These are phyloP conservation scores for Discoglossus pictus DNA, from an alignment of 2,797 vertebrate species.

Conservation along the genomic window DNA sequence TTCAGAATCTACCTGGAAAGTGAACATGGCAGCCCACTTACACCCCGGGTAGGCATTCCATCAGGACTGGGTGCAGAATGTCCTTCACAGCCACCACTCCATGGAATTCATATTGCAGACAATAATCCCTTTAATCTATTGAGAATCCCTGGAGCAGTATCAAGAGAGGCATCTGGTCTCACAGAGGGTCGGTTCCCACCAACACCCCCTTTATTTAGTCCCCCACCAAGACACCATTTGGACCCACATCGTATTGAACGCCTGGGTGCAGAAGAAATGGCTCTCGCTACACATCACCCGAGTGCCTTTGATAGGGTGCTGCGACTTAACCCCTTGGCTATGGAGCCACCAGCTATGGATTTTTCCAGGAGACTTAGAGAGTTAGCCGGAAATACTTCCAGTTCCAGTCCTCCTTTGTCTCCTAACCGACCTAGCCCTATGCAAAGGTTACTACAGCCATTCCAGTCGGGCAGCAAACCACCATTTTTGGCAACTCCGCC, in stretches of 20 bases:
- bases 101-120: conserved; percentile 97
- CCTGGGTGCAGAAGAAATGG: conserved; percentile 98
- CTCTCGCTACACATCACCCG: conserved; percentile 95
- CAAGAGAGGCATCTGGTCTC: conserved; percentile 83
- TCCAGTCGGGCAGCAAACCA: conserved; percentile 92
- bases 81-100: conserved; percentile 94
- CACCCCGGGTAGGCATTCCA: conserved; percentile 93
- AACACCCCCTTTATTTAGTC: conserved; percentile 97
- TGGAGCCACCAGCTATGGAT: conserved; percentile 97
- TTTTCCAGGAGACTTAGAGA: conserved; percentile 97
- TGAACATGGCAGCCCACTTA: conserved; percentile 95
- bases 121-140: conserved; percentile 98
- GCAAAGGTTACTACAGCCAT: conserved; percentile 98
- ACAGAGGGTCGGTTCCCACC: conserved; percentile 96
- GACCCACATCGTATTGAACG: conserved; percentile 94
- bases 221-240: conserved; percentile 96
- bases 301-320: conserved; percentile 98
- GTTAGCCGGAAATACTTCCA: conserved; percentile 95
- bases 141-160: conserved; percentile 93
- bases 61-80: conserved; percentile 93
- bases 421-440: conserved; percentile 96
- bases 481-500: conserved; percentile 95
- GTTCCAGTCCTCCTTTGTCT: conserved; percentile 92
- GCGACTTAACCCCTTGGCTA: conserved; percentile 94
- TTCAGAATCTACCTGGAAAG: conserved; percentile 98